Evolutionary conservation across 2,888 invertebrate genomes (phyloP), one percentile per base, ranked within the genome.

Genomic region (Nebria salina): DNA sequence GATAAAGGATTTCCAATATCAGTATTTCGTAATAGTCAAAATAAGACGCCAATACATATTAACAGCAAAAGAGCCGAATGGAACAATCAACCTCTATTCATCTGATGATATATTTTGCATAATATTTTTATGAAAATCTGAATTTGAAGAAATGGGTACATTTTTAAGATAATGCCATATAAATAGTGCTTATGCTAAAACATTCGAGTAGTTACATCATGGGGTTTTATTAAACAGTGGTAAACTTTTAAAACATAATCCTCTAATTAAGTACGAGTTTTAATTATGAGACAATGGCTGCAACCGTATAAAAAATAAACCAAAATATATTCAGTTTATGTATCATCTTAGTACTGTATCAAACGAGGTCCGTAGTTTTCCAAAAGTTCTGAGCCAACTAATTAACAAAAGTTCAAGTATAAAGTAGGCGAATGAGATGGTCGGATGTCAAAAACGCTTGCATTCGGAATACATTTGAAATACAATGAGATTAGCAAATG

Each of bases 371-470:
- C 26, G n/a, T 66, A 79, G 74, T 79, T 74, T 77, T 79, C 41
- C 43, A 79, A 74, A 79, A 75, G 68, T 79, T 79, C 25, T 72
- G 72, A 78, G 78, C 78, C 64, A 43, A 74, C 75, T 79, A 79
- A 79, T 79, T 79, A 79, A 74, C 74, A 74, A 74, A 79, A 79
- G 79, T 79, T 78, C 65, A 72, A 72, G 65, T 13, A 77, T 43
- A 15, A 15, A 34, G 42, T 73, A 78, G 72, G 65, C 65, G 20
- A 41, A 15, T 54, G 70, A 43, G 68, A 79, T 75, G 74, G 66
- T 43, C 68, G 26, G 75, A 42, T 74, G 68, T 74, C 74, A 25
- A 65, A 43, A 42, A 54, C 66, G 65, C 75, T 75, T 79, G 79
- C 68, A 74, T 74, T 68, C 11, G 43, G 43, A 74, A 73, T 75